phyloP scores from a whole-genome alignment of 2,797 vertebrate genomes.

The Heteromormyrus szaboi region DNA sequence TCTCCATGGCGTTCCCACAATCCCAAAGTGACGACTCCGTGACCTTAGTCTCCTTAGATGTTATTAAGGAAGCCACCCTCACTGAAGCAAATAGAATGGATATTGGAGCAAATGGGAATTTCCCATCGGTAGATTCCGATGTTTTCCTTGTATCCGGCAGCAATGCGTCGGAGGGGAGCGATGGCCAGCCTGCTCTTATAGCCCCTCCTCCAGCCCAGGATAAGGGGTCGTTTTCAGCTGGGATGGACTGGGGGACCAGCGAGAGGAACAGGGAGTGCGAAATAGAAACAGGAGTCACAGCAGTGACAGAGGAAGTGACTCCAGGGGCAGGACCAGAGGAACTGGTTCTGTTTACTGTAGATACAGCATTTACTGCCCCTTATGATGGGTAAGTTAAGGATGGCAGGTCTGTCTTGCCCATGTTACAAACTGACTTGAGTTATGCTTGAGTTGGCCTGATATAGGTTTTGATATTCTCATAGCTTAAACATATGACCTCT shows the following conservation, averaged over 20 bases:
- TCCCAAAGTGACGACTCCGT: not conserved
- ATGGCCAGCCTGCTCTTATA: not conserved
- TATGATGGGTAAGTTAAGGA: conserved; percentile 57
- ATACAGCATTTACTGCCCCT: conserved; percentile 12
- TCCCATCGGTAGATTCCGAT: not conserved
- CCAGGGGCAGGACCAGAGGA: conserved; percentile 17
- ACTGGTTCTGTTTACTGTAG: not conserved
- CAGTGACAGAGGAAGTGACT: conserved; percentile 27
- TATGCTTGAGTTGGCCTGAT: not conserved
- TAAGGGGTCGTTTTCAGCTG: not conserved
- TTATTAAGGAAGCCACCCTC: not conserved
- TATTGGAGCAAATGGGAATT: not conserved
- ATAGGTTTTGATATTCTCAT: not conserved
- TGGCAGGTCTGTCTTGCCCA: not conserved
- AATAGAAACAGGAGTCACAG: not conserved
- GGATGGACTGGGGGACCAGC: not conserved
- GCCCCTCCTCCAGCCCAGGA: not conserved
- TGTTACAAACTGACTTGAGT: not conserved
- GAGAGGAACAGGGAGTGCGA: conserved; percentile 10
- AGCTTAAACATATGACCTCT: not conserved
- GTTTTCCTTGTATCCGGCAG: not conserved
- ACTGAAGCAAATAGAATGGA: not conserved
- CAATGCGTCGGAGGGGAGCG: not conserved
- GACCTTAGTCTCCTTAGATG: not conserved
- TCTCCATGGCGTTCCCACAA: not conserved